phyloP scores from a whole-genome alignment of 1,140 invertebrate species.

The Araneus ventricosus region DNA sequence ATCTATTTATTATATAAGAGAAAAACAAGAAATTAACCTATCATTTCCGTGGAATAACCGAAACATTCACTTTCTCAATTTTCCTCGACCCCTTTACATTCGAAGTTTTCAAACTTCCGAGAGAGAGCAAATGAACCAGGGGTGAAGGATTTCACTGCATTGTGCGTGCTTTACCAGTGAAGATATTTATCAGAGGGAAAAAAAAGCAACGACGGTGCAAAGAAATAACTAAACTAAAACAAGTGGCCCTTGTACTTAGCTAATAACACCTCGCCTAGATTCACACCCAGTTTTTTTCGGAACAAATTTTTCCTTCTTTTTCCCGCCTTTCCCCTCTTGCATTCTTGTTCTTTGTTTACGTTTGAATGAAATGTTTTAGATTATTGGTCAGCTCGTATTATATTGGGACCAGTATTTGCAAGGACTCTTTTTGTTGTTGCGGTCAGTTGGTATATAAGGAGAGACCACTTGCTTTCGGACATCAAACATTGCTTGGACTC shows the following conservation, averaged over 20 bases:
- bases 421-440: slow-evolving; percentile 58
- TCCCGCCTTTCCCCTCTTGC: not conserved
- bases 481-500: slow-evolving; percentile 15
- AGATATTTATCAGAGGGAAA: slow-evolving; percentile 54
- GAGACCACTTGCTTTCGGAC: not conserved
- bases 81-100: not conserved
- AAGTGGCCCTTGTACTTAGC: not conserved
- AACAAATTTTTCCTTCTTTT: slow-evolving; percentile 22
- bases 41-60: not conserved
- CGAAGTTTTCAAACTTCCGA: not conserved
- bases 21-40: not conserved
- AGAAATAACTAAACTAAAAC: slow-evolving; percentile 55
- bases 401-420: slow-evolving; percentile 49
- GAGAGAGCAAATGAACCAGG: slow-evolving; percentile 3
- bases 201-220: not conserved
- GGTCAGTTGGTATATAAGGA: slow-evolving; percentile 49
- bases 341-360: slow-evolving; percentile 40
- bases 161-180: slow-evolving; percentile 23
- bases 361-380: slow-evolving; percentile 37
- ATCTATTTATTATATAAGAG: not conserved
- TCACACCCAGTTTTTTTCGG: slow-evolving; percentile 53
- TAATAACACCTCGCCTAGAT: slow-evolving; percentile 60
- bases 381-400: slow-evolving; percentile 47
- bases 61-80: not conserved
- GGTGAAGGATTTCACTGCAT: slow-evolving; percentile 65